Evolutionary conservation across 2,888 invertebrate species (phyloP), one percentile per base, ranked within the genome.

Genomic region (Tiliacea citrago): DNA sequence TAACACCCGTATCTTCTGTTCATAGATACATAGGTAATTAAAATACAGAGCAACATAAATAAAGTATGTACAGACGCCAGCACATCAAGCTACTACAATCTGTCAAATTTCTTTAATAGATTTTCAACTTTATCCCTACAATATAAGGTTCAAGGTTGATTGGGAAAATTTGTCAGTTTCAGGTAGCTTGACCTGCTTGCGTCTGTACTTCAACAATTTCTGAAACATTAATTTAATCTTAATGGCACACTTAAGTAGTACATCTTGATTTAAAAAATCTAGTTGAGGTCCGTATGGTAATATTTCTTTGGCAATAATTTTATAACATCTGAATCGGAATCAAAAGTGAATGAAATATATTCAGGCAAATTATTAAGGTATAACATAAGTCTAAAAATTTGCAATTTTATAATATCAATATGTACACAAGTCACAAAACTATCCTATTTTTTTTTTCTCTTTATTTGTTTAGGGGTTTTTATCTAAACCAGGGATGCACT

Each of bases 21-120:
- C 24, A 24, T 21, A 21, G 10, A 45, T 21, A 13, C 35, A 29
- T 29, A 9, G 7, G 21, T 21, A 49, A 70, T 35, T 35, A 29
- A 45, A 55, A 45, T 42, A 55, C 18, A 71, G 71, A 35, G 47
- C 24, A 62, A 12, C 24, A 47, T 21, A 75, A 55, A 47, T 47
- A 62, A 47, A 62, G 12, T 13, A 73, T 21, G 1, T 9, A 47
- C 45, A n/a, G n/a, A n/a, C n/a, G n/a, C n/a, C n/a, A n/a, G n/a
- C n/a, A n/a, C n/a, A n/a, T n/a, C n/a, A n/a, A n/a, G n/a, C n/a
- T n/a, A n/a, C n/a, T n/a, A n/a, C n/a, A n/a, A n/a, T n/a, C n/a
- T n/a, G n/a, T n/a, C n/a, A n/a, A n/a, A n/a, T n/a, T n/a, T n/a
- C n/a, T n/a, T n/a, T n/a, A n/a, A n/a, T n/a, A n/a, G n/a, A n/a